Base-by-base conservation (phyloP, 64 coral and sea anemone species). In the Montipora capricornis region DNA sequence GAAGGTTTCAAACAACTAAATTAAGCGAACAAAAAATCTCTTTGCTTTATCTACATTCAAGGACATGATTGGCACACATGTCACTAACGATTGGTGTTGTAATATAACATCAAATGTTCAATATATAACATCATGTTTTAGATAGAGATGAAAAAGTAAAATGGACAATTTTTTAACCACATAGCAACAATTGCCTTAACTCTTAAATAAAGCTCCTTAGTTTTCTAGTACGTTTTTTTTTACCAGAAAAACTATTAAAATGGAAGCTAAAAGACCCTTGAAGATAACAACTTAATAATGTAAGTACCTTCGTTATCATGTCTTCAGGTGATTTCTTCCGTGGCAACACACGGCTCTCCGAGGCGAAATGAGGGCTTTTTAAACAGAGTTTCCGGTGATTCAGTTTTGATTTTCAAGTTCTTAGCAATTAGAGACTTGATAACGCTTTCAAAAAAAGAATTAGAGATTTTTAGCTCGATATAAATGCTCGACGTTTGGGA, bases 291-390 rank as follows among this genome's bases (percentile, higher is more conserved):
- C 15, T 12, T 51, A 24, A 15, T 49, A 82, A 53, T 22, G 2
- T 52, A 47, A 37, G 64, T 86, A 86, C 82, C 82, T 86, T 86
- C 20, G 17, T 19, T 48, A 68, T 19, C 82, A 86, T 86, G 46
- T 86, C 82, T 78, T 78, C 76, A n/a, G 19, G 16, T 71, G 61
- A 37, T 37, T 37, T 9, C 59, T 62, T 24, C 59, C 37, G 37
- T 68, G 0, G 12, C 46, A 14, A 8, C 66, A 70, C 61, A 6
- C 5, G 47, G 62, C 19, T 13, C 82, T 73, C 4, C 71, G 44
- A 47, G 45, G 61, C 13, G 59, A 84, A 84, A 84, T 67, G 37
- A 16, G 11, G 6, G 37, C 37, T 84, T 46, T 6, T 84, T 46
- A 3, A 48, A 8, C 13, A 19, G 8, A 2, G 37, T 22, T 2